Evolutionary conservation across 2,113 vertebrate genomes (phyloP).

Genomic region (Abramis brama): DNA sequence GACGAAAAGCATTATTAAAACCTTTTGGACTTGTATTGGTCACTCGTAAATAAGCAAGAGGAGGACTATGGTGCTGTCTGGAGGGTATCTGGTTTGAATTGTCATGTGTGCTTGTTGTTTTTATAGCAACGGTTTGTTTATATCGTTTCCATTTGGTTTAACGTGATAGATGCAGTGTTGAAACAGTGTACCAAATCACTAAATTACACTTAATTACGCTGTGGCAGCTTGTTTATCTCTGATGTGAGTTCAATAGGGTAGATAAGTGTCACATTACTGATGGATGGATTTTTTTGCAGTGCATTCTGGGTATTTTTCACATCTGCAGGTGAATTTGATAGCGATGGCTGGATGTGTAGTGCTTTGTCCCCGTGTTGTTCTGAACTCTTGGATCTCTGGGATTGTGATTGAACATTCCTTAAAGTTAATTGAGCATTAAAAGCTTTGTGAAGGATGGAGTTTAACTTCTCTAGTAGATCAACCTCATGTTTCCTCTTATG

Average conservation of each 20-base stretch:
- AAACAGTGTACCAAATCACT: constrained; percentile 11
- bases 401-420: constrained; percentile 46
- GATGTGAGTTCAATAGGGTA: background rate
- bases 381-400: background rate
- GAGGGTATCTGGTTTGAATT: constrained; percentile 79
- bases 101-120: background rate
- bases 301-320: constrained; percentile 20
- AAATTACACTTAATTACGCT: background rate
- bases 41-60: constrained; percentile 54
- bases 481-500: constrained; percentile 58
- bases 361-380: background rate
- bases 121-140: background rate
- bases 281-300: background rate
- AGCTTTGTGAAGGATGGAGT: constrained; percentile 9
- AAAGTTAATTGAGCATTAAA: constrained; percentile 49
- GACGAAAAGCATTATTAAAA: constrained; percentile 41
- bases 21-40: constrained; percentile 41
- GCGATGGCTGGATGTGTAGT: background rate
- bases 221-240: background rate
- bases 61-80: constrained; percentile 75
- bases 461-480: constrained; percentile 14
- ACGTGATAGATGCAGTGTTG: background rate
- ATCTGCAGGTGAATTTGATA: constrained; percentile 17
- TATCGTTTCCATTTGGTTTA: background rate
- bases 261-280: background rate